Conservation (phyloP, 2,888 invertebrate species). For the Macropis europaea region DNA sequence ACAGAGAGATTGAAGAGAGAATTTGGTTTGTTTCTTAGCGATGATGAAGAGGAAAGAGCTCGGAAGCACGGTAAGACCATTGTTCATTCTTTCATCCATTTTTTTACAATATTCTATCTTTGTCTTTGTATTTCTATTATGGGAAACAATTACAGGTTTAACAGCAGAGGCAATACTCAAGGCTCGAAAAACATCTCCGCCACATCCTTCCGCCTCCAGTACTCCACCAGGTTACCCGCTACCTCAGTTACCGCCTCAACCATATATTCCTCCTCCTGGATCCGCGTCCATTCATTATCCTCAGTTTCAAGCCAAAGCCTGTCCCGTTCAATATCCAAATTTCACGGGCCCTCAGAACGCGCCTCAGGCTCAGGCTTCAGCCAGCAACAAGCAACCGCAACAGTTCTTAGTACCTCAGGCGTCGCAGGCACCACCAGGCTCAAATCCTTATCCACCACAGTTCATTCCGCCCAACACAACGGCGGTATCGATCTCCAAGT, state of each 20-base stretch:
- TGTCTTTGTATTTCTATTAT: not conserved
- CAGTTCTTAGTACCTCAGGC: slow-evolving; percentile 55
- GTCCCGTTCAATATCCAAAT: slow-evolving; percentile 67
- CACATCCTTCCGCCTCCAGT: slow-evolving; percentile 48
- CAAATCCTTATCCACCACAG: slow-evolving; percentile 77
- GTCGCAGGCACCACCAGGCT: slow-evolving; percentile 77
- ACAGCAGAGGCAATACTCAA: slow-evolving; percentile 75
- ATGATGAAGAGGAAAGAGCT: slow-evolving; percentile 84
- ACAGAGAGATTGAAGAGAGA: slow-evolving; percentile 91
- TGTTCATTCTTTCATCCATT: not conserved
- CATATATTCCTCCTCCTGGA: slow-evolving; percentile 77
- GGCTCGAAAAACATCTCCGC: slow-evolving; percentile 67
- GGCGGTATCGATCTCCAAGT: slow-evolving; percentile 60
- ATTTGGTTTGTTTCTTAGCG: slow-evolving; percentile 87
- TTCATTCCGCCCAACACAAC: slow-evolving; percentile 67
- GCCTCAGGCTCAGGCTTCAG: slow-evolving; percentile 38
- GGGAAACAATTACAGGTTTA: slow-evolving; percentile 65
- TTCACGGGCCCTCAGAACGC: slow-evolving; percentile 60
- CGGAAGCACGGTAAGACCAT: slow-evolving; percentile 81
- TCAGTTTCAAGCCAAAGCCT: slow-evolving; percentile 70
- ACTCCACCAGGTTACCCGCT: slow-evolving; percentile 60
- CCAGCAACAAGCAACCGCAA: slow-evolving; percentile 29
- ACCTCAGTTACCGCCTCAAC: slow-evolving; percentile 75
- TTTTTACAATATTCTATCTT: not conserved
- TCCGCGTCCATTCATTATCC: slow-evolving; percentile 73